A percentile compares a stretch with the other conserved stretches of the same genome.
Evolutionary conservation across 2,797 vertebrate species (phyloP).

Genomic region (Heliangelus exortis): DNA sequence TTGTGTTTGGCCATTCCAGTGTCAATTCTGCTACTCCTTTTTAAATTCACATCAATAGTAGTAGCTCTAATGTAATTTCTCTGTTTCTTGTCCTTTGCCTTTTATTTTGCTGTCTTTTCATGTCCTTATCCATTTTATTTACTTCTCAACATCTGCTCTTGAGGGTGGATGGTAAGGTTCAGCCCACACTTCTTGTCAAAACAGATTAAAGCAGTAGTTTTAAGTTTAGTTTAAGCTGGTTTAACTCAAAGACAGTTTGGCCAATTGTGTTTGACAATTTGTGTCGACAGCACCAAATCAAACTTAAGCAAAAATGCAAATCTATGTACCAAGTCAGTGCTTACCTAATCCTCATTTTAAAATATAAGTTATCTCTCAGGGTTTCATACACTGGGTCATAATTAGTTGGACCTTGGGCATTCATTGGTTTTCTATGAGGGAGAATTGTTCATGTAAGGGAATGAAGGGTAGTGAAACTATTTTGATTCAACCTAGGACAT

Average conservation of each 20-base stretch:
- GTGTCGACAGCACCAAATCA: not conserved
- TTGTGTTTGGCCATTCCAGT: not conserved
- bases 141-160: not conserved
- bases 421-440: not conserved
- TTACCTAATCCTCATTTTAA: not conserved
- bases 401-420: not conserved
- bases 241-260: constrained; percentile 3
- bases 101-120: not conserved
- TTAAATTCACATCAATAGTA: not conserved
- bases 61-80: not conserved
- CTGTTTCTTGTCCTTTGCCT: not conserved
- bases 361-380: not conserved
- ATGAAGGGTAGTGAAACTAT: not conserved
- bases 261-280: not conserved
- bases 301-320: not conserved
- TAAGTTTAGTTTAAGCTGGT: not conserved
- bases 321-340: not conserved
- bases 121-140: not conserved
- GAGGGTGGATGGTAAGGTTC: not conserved
- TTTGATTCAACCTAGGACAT: not conserved
- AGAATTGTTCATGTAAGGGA: not conserved
- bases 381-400: not conserved
- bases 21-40: not conserved
- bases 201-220: not conserved
- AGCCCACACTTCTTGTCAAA: not conserved